Evolutionary conservation across 1,140 invertebrate genomes (phyloP).

Genomic region (Gonatopus flavifemur): DNA sequence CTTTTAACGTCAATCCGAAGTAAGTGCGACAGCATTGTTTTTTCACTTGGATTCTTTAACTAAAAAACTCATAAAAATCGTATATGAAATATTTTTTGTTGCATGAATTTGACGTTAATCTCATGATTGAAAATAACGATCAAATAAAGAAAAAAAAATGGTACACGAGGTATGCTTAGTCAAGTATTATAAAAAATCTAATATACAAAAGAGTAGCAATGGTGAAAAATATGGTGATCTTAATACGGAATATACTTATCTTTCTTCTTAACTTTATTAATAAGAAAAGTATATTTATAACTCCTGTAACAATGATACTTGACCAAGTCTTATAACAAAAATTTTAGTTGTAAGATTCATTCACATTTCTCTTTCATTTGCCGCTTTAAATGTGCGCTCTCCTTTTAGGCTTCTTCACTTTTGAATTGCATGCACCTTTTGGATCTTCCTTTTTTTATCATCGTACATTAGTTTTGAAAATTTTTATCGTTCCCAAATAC

Average conservation of each 20-base stretch:
- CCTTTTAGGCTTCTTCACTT: constrained; percentile 40
- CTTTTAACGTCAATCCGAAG: too few relatives aligned
- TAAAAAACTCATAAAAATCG: too few relatives aligned
- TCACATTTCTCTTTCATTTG: constrained; percentile 56
- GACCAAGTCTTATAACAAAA: constrained; percentile 49
- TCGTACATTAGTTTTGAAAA: constrained; percentile 21
- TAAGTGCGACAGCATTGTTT: too few relatives aligned
- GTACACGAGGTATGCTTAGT: constrained; percentile 53
- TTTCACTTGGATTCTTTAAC: too few relatives aligned
- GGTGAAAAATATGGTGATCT: constrained; percentile 11
- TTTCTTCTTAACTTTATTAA: constrained; percentile 26
- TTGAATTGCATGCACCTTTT: constrained; percentile 24
- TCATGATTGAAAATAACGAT: too few relatives aligned
- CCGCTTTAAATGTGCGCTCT: constrained; percentile 57
- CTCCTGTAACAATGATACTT: constrained; percentile 44
- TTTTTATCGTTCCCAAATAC: constrained; percentile 9
- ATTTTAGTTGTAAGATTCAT: constrained; percentile 52
- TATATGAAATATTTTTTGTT: too few relatives aligned
- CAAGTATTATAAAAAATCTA: constrained; percentile 49
- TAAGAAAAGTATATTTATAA: constrained; percentile 1
- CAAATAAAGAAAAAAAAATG: too few relatives aligned
- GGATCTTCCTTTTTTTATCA: constrained; percentile 15
- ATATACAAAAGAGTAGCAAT: background rate
- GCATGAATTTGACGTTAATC: too few relatives aligned
- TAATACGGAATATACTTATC: too few relatives aligned